Evolutionary conservation across 2,113 vertebrate genomes (phyloP), one percentile per base, ranked within the genome.

Genomic region (Labeo rohita): DNA sequence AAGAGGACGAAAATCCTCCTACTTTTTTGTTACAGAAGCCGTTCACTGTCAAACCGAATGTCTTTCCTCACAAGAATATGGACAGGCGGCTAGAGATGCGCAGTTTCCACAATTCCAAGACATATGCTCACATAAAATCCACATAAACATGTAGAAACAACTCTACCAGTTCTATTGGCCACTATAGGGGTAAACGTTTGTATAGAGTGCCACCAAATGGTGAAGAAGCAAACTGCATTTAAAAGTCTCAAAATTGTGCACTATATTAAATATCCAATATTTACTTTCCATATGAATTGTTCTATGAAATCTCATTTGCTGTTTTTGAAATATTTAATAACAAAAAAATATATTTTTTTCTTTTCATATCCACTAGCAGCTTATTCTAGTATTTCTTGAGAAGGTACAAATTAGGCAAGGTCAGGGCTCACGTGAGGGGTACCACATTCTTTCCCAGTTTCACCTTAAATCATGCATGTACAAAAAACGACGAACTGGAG

Each of bases 131-230:
- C 3, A 8, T n/a, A 85, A 85, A 81, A 89, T 28, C 77, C 59
- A 49, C 34, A 85, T 72, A 89, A 78, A 21, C 52, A 79, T 82
- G 45, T 23, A 56, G 47, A 65, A 63, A 65, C n/a, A 49, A 65
- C 43, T 49, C 12, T 47, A 7, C 3, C 7, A 23, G 50, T 84
- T 78, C 43, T 36, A 2, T 50, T 56, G 83, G 72, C 74, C 9
- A 36, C 8, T 21, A 76, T 81, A 75, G 76, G n/a, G 85, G 90
- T 81, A 90, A 70, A 81, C 1, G 70, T 89, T 90, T 78, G 85
- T 23, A 75, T 86, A 89, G 85, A 87, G 90, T 90, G 91, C 94
- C 94, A 92, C 91, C 94, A 87, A 52, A 91, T 94, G 95, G 93
- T 84, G 61, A 72, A 59, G 12, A 54, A n/a, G 18, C 74, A 87